A percentile compares a stretch with the other conserved stretches of the same genome.
phyloP scores from a whole-genome alignment of 2,797 vertebrate genomes.

The Lepus oiostolus region DNA sequence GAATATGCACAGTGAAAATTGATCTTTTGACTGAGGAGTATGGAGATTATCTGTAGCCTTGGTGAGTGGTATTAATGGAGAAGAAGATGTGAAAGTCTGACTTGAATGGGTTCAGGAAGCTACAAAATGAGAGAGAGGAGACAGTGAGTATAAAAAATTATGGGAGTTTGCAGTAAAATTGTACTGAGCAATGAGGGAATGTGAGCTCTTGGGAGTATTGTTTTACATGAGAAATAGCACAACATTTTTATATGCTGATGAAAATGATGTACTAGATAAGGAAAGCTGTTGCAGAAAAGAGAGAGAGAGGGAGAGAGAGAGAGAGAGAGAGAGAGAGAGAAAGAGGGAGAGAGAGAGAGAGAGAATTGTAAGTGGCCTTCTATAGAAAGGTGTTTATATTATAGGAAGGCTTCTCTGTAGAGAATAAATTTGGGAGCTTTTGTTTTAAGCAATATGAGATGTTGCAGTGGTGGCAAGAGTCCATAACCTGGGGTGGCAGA shows the following conservation, averaged over 20 bases:
- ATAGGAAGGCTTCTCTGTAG: neutral
- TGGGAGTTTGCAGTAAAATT: neutral
- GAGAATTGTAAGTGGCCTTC: neutral
- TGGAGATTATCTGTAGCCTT: too few relatives aligned
- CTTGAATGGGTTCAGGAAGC: neutral
- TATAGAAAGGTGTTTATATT: neutral
- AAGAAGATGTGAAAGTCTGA: neutral
- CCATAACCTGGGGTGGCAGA: neutral
- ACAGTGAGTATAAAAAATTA: neutral
- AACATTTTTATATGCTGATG: neutral
- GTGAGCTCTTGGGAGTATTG: neutral
- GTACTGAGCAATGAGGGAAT: neutral
- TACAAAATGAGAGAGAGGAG: neutral
- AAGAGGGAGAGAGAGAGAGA: too few relatives aligned
- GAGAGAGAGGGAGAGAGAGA: neutral
- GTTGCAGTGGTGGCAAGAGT: neutral
- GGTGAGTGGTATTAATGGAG: neutral
- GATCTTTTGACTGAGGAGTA: neutral
- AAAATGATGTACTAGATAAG: neutral
- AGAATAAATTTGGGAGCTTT: neutral
- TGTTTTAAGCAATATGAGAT: neutral
- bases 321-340: neutral
- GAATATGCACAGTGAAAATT: neutral
- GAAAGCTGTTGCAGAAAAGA: too few relatives aligned
- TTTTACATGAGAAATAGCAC: slow-evolving; percentile 10